phyloP scores from a whole-genome alignment of 2,888 invertebrate species.

The Cosmorhoe ocellata region DNA sequence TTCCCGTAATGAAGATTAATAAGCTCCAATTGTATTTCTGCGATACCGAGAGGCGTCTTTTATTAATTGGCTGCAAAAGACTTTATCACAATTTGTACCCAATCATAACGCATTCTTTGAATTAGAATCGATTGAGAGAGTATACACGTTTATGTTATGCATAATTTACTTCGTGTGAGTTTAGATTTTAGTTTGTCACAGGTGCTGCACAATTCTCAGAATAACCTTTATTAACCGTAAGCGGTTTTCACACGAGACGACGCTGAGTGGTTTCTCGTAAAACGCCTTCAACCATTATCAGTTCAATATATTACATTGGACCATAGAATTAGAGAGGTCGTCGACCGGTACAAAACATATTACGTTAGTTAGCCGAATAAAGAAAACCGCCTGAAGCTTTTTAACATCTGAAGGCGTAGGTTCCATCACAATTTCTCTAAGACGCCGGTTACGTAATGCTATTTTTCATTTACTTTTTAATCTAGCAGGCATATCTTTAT shows the following conservation, averaged over 20 bases:
- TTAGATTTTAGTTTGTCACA: neutral
- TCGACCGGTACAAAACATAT: conserved; percentile 59
- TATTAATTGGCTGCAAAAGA: no score
- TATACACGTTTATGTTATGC: no score
- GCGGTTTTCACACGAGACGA: conserved; percentile 54
- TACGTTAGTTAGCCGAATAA: conserved; percentile 61
- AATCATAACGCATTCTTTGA: no score
- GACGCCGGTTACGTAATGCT: conserved; percentile 61
- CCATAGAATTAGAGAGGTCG: conserved; percentile 68
- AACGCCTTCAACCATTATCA: conserved; percentile 67
- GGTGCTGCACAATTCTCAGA: neutral
- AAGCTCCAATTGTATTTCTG: conserved; percentile 37
- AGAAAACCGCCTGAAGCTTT: conserved; percentile 70
- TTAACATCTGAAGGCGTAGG: conserved; percentile 63
- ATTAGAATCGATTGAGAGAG: no score
- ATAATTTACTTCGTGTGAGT: no score
- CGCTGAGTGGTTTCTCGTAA: conserved; percentile 65
- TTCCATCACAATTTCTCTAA: conserved; percentile 69
- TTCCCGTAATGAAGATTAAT: conserved; percentile 48
- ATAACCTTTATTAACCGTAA: conserved; percentile 31
- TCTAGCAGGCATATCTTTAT: conserved; percentile 59
- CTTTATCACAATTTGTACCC: no score
- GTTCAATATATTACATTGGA: conserved; percentile 68
- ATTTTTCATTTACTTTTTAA: conserved; percentile 64
- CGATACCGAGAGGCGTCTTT: conserved; percentile 22